These are phyloP conservation scores for Pachycephala philippinensis DNA, from an alignment of 2,113 vertebrate species.

Conservation along the genomic window DNA sequence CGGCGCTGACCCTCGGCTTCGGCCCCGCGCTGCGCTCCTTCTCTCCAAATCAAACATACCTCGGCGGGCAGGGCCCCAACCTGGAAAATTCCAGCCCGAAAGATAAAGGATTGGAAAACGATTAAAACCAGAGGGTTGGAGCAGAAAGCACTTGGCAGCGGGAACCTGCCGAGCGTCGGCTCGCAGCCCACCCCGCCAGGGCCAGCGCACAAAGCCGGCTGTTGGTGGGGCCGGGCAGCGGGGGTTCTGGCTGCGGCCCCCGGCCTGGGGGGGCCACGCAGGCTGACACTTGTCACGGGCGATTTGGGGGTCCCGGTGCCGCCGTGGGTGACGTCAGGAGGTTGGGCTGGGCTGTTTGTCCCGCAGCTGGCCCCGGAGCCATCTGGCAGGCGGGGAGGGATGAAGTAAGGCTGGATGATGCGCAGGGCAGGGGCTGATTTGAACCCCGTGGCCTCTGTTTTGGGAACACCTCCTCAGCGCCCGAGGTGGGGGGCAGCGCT, in stretches of 20 bases:
- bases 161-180: constrained; percentile 11
- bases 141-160: constrained; percentile 40
- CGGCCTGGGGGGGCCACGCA: fast-evolving
- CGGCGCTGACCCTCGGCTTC: neutral
- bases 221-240: neutral
- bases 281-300: neutral
- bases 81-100: constrained; percentile 63
- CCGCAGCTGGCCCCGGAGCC: neutral
- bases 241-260: neutral
- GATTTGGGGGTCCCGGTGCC: neutral
- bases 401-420: constrained; percentile 51
- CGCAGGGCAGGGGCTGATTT: neutral
- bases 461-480: neutral
- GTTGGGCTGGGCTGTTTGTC: constrained; percentile 3
- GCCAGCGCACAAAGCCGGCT: neutral
- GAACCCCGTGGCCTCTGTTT: neutral
- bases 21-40: neutral
- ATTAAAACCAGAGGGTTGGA: constrained; percentile 63
- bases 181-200: neutral
- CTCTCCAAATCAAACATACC: constrained; percentile 62
- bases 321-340: neutral
- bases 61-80: constrained; percentile 50
- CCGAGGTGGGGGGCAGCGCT: neutral
- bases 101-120: constrained; percentile 67
- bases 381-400: constrained; percentile 13